Base-by-base conservation (phyloP, 2,888 invertebrate species). In the Drosophila demipolita region DNA sequence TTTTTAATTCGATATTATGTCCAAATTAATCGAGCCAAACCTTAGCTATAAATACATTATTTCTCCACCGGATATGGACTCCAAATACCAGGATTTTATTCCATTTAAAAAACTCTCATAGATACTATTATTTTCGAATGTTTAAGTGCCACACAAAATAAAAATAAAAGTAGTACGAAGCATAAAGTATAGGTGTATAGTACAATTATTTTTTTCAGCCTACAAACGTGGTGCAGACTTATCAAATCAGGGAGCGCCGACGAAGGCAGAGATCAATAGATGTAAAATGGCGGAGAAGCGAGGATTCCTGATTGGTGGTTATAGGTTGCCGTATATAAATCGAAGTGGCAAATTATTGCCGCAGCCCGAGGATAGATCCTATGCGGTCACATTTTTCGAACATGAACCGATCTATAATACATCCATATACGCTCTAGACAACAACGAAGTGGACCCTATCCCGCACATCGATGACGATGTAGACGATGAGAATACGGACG, bases 381-480 rank as follows among this genome's bases (percentile, higher is more conserved):
- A 81, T 60, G 87, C 85, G 3, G 61, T 85, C 0, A 72, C 67
- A 32, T 87, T 84, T 49, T 85, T 79, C 23, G 77, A 75, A 50
- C 79, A 79, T 15, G 61, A 36, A 15, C 84, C 81, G 7, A 66
- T 61, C 15, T 84, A 84, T 63, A 72, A 61, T 29, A 75, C 82
- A 17, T 54, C 58, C n/a, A 53, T 59, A 6, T 63, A 48, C 52
- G 59, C 62, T 15, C 23, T n/a, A 2, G 32, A 78, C 48, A 62
- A 36, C n/a, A 35, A 54, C 8, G 66, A 64, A 33, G 8, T 45
- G 8, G 48, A 6, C 23, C 17, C 17, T 3, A n/a, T 32, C 1
- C 17, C 29, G 1, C 17, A 48, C 11, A n/a, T 32, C 4, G 58
- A 53, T 17, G 66, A 48, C 7, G 57, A 62, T 15, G 66, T 59